phyloP scores from a whole-genome alignment of 2,888 invertebrate genomes.

The Brachyopa scutellaris region DNA sequence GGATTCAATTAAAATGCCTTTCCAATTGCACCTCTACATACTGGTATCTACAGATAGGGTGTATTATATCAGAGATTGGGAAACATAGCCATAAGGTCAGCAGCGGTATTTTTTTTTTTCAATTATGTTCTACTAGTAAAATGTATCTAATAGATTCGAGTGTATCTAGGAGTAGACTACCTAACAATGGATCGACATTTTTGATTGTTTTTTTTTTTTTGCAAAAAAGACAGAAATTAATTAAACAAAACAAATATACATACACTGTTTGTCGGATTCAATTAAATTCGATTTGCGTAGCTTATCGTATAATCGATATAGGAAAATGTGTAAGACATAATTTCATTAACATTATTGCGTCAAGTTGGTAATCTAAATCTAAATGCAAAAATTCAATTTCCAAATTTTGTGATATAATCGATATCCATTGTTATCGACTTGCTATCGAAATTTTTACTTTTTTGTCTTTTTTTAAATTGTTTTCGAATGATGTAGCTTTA shows the following conservation, averaged over 20 bases:
- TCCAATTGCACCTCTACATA: conserved; percentile 43
- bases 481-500: conserved; percentile 22
- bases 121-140: no score
- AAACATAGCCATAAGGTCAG: conserved; percentile 55
- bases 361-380: not conserved
- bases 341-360: conserved; percentile 29
- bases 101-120: no score
- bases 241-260: conserved; percentile 19
- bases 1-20: conserved; percentile 71
- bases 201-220: conserved; percentile 4
- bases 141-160: no score
- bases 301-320: conserved; percentile 15
- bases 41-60: not conserved
- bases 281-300: conserved; percentile 16
- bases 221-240: conserved; percentile 11
- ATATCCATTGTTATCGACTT: not conserved
- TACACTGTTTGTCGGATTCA: conserved; percentile 27
- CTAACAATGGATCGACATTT: conserved; percentile 3
- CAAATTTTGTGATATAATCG: not conserved
- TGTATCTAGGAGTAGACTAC: no score
- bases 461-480: not conserved
- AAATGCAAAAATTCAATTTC: not conserved
- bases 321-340: conserved; percentile 5
- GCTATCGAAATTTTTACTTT: not conserved
- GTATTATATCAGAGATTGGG: conserved; percentile 23